Evolutionary conservation across 2,888 invertebrate genomes (phyloP).

Genomic region (Dicyrtomina minuta): DNA sequence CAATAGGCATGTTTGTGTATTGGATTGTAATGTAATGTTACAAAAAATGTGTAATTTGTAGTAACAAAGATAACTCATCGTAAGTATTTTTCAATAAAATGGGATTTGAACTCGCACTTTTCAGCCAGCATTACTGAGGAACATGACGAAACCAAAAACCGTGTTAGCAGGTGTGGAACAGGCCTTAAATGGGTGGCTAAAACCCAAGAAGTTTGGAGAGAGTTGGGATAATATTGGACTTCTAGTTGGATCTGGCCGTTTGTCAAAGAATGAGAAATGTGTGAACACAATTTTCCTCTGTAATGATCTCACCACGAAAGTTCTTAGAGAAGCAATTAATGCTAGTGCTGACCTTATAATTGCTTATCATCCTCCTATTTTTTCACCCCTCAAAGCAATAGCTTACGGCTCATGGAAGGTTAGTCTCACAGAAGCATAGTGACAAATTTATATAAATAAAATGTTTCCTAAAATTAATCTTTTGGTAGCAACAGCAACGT

Average conservation of each 20-base stretch:
- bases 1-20: too few relatives aligned
- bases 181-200: constrained; percentile 45
- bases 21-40: too few relatives aligned
- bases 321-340: constrained; percentile 76
- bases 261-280: constrained; percentile 60
- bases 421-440: constrained; percentile 42
- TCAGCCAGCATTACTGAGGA: background rate
- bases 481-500: too few relatives aligned
- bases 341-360: constrained; percentile 75
- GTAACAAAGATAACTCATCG: too few relatives aligned
- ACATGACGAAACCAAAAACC: too few relatives aligned
- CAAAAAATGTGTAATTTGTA: too few relatives aligned
- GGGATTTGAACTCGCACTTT: background rate
- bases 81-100: too few relatives aligned
- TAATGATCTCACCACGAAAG: constrained; percentile 87
- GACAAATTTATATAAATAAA: constrained; percentile 6
- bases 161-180: constrained; percentile 41
- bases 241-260: constrained; percentile 61
- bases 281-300: constrained; percentile 75
- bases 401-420: constrained; percentile 69
- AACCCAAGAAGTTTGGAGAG: constrained; percentile 62
- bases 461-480: background rate
- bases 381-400: constrained; percentile 77
- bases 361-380: constrained; percentile 95
- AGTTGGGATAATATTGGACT: constrained; percentile 95